These are phyloP conservation scores for Lasioglossum villosulum DNA, from an alignment of 2,888 invertebrate species.

Conservation along the genomic window DNA sequence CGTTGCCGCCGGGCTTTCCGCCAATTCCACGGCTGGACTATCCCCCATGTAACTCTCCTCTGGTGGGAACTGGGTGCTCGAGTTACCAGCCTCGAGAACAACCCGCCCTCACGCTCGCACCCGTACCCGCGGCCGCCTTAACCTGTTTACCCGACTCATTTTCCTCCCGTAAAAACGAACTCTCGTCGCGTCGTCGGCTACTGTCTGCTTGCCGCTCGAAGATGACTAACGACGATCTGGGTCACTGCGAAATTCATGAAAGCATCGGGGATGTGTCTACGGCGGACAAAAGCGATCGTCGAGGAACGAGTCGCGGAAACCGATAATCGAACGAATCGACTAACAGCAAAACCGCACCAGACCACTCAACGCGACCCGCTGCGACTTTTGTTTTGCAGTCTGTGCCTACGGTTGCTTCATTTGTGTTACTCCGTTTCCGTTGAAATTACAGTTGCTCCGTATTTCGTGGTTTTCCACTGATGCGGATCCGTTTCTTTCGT, in stretches of 20 bases:
- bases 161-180: not conserved
- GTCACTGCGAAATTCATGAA: constrained; percentile 3
- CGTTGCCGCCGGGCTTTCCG: constrained; percentile 44
- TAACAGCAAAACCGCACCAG: constrained; percentile 1
- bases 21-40: constrained; percentile 41
- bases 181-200: not conserved
- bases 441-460: not conserved
- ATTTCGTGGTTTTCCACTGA: not conserved
- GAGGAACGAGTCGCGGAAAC: not conserved
- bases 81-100: not conserved
- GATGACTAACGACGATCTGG: constrained; percentile 1
- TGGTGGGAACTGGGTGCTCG: constrained; percentile 23
- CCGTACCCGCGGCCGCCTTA: not conserved
- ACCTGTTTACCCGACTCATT: constrained; percentile 10
- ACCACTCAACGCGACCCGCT: not conserved
- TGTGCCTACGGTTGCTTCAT: not conserved
- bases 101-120: not conserved
- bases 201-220: not conserved
- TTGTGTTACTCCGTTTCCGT: not conserved
- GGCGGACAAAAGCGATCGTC: constrained; percentile 5
- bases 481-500: not conserved
- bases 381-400: not conserved
- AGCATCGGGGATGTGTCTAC: constrained; percentile 3
- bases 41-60: constrained; percentile 10
- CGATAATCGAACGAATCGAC: constrained; percentile 11